phyloP scores from a whole-genome alignment of 2,888 invertebrate species.

The Drosophila siamana region DNA sequence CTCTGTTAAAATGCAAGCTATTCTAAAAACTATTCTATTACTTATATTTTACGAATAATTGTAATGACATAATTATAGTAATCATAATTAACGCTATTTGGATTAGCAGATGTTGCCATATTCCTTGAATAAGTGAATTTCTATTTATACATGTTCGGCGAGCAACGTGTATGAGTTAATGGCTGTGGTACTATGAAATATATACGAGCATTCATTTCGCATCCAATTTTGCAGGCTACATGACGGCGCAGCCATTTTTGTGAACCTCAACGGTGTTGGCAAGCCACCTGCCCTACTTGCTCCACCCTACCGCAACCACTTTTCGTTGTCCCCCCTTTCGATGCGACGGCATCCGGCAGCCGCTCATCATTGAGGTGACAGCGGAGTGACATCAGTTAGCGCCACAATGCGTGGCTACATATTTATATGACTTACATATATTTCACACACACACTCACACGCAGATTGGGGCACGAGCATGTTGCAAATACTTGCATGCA shows the following conservation, averaged over 20 bases:
- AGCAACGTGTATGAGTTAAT: slow-evolving; percentile 42
- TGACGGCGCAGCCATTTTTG: slow-evolving; percentile 58
- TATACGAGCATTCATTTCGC: slow-evolving; percentile 64
- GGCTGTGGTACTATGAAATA: slow-evolving; percentile 57
- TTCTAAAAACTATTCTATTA: no score
- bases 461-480: neutral
- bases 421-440: slow-evolving; percentile 41
- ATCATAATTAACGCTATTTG: neutral
- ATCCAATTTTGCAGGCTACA: slow-evolving; percentile 60
- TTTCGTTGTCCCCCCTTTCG: neutral
- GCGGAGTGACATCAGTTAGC: slow-evolving; percentile 66
- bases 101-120: neutral
- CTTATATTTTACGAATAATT: neutral
- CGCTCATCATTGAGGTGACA: slow-evolving; percentile 50
- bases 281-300: slow-evolving; percentile 6
- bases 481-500: slow-evolving; percentile 31
- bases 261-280: slow-evolving; percentile 50
- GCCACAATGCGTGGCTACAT: slow-evolving; percentile 57
- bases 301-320: neutral
- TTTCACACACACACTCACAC: neutral
- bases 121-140: neutral
- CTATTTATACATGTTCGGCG: neutral
- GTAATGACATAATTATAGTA: neutral
- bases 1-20: no score
- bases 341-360: slow-evolving; percentile 9